Conservation (phyloP, 2,888 invertebrate species). For the Xanthia icteritia region DNA sequence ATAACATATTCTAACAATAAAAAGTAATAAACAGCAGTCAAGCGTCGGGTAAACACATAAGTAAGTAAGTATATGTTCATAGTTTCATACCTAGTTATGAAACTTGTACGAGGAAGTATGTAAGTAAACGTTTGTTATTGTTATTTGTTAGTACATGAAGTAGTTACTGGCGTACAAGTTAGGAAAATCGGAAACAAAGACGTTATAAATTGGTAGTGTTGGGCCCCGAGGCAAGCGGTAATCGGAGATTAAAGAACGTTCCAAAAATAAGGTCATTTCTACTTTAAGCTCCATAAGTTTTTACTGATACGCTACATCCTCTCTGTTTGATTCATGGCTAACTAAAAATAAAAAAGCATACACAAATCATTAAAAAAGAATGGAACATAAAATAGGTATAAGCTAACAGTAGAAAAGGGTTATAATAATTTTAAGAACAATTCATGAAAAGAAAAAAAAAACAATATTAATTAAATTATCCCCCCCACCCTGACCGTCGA, state of each 20-base stretch:
- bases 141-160: slow-evolving; percentile 30
- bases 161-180: slow-evolving; percentile 31
- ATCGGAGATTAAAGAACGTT: not conserved
- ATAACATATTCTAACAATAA: slow-evolving; percentile 16
- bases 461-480: no score
- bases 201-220: slow-evolving; percentile 29
- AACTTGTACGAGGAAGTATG: slow-evolving; percentile 38
- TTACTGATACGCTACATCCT: not conserved
- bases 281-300: not conserved
- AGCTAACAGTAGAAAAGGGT: no score
- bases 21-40: slow-evolving; percentile 19
- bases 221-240: slow-evolving; percentile 2
- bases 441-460: not conserved
- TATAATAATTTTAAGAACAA: no score
- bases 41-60: slow-evolving; percentile 1
- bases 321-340: no score
- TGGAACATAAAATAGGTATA: no score
- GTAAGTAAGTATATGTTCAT: slow-evolving; percentile 15
- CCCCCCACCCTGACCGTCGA: no score
- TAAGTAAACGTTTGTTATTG: slow-evolving; percentile 41
- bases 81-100: slow-evolving; percentile 37
- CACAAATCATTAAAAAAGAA: no score
- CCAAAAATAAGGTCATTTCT: not conserved
- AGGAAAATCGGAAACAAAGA: slow-evolving; percentile 45
- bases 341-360: no score